Evolutionary conservation across 2,113 vertebrate genomes (phyloP), one percentile per base, ranked within the genome.

Genomic region (Chaetura pelagica): DNA sequence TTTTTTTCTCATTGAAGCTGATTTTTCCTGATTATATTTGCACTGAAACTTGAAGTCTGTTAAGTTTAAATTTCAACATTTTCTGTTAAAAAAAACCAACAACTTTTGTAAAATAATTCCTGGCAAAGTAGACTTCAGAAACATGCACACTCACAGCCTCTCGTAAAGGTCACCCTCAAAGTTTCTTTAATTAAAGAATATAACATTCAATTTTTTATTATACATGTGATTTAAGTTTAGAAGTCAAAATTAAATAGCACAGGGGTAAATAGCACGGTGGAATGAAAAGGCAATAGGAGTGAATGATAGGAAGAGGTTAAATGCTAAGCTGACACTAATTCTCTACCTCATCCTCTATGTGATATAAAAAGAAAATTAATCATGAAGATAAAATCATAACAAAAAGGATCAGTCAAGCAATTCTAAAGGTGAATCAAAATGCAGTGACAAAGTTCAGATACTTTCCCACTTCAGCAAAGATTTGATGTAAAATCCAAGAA

Each of bases 221-320:
- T 77, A 51, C 1, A 3, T 71, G 26, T 34, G 55, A 74, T 82
- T 92, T 77, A 75, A 88, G 61, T 75, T 85, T 91, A 86, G 72
- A 95, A 92, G 93, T 95, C 88, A 88, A 83, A 96, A 94, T 67
- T 23, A 96, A 97, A 96, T 96, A 90, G 59, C 90, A 94, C 48
- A 19, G 72, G 74, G 90, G 91, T 83, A 97, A 93, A 94, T 61
- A 81, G 22, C 52, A 84, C 58, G 67, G 74, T 71, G n/a, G 16
- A 94, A 71, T 63, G 71, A 95, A 95, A 97, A 67, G 73, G 83
- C 83, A 93, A 61, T 23, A 58, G n/a, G 20, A 88, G 4, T 92
- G 82, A 97, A 74, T 95, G 93, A 78, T 75, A 88, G 75, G 55
- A 92, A 82, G 64, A 95, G 87, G 85, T 91, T 78, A 95, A 94